A percentile compares a stretch with the other conserved stretches of the same genome.
Conservation (phyloP, 2,888 invertebrate species). For the Drosophila diplacantha region DNA sequence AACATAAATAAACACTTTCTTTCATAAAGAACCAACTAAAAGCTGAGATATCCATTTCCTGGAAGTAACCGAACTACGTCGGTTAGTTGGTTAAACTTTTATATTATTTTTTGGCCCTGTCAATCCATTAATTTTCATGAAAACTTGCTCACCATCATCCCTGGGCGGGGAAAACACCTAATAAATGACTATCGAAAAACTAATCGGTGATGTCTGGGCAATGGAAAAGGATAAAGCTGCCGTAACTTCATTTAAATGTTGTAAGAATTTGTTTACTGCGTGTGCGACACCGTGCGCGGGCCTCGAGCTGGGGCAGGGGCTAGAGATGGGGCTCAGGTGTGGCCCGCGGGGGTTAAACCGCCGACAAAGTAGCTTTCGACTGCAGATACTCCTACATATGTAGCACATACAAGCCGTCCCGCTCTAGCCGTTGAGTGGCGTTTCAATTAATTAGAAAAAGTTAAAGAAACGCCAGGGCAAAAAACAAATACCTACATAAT, state of each 20-base stretch:
- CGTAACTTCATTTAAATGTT: slow-evolving; percentile 71
- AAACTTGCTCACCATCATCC: slow-evolving; percentile 9
- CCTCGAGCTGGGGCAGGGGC: slow-evolving; percentile 10
- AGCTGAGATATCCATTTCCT: not conserved
- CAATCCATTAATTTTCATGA: slow-evolving; percentile 34
- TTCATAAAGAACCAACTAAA: too few species aligned
- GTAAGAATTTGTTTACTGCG: slow-evolving; percentile 70
- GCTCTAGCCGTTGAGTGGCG: slow-evolving; percentile 59
- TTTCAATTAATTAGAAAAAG: slow-evolving; percentile 74
- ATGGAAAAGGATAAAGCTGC: slow-evolving; percentile 55
- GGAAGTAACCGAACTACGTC: slow-evolving; percentile 4
- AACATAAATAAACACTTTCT: too few species aligned
- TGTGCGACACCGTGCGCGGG: slow-evolving; percentile 53
- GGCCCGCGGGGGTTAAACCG: slow-evolving; percentile 4
- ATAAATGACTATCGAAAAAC: slow-evolving; percentile 38
- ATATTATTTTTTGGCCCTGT: slow-evolving; percentile 10
- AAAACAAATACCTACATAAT: slow-evolving; percentile 73
- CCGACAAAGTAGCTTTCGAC: slow-evolving; percentile 40
- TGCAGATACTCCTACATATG: slow-evolving; percentile 37
- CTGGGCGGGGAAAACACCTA: slow-evolving; percentile 21
- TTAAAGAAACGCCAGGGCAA: slow-evolving; percentile 63
- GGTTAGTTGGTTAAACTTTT: slow-evolving; percentile 18
- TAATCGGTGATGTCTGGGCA: slow-evolving; percentile 31
- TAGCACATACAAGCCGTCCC: slow-evolving; percentile 36
- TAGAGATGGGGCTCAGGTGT: not conserved